Base-by-base conservation (phyloP, 2,113 vertebrate genomes). In the Perognathus longimembris region DNA sequence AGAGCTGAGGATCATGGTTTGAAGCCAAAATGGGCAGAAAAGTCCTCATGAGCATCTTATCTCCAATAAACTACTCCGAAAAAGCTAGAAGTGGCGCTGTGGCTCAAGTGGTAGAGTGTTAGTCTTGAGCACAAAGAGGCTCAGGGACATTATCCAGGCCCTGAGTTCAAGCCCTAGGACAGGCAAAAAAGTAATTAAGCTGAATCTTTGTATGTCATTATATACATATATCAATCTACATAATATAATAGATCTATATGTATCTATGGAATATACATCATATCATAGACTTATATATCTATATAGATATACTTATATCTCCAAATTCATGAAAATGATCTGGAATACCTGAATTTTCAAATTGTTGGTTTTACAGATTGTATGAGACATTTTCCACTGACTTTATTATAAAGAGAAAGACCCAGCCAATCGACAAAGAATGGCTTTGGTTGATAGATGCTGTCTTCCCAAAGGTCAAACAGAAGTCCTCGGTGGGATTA, bases 321-420 rank as follows among this genome's bases (percentile, higher is more conserved):
- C 74, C 92, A 97, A 96, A 96, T 94, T 94, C 78, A 81, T 87
- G 86, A 95, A 92, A 96, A 95, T 94, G 93, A 87, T 59, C 87
- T 96, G 92, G 92, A 97, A 97, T 96, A 97, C 97, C 97, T 98
- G 97, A 98, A 97, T 92, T 95, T 96, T 96, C 89, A 97, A 84
- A 83, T 93, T 91, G 85, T 84, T 96, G 96, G 94, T 96, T 97
- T 97, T 94, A 94, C 94, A 97, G 90, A 82, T 79, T 67, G 24
- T 67, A 50, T 91, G 45, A 86, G 91, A 94, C 90, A 40, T 90
- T 93, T 82, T 95, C 83, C 85, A 94, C 57, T 71, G 54, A 91
- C 45, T 92, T 87, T 54, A 91, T 92, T 54, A 54, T 18, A 15
- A 54, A 54, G 14, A 54, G 93, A 95, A 92, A 82, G 96, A 86